Base-by-base conservation (phyloP, 2,888 invertebrate species). In the Amiota minor region DNA sequence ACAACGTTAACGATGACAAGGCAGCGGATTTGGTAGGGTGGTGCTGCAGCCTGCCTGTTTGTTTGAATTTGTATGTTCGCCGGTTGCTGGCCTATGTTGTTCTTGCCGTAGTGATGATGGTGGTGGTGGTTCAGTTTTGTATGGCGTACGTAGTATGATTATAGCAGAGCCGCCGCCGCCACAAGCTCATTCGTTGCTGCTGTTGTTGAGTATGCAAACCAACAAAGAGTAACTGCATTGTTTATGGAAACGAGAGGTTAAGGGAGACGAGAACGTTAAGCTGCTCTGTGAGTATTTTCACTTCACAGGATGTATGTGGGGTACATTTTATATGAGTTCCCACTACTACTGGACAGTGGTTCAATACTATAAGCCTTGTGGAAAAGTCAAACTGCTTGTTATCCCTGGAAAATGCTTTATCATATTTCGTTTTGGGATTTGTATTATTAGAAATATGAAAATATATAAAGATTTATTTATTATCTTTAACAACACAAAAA, bases 261-360 rank as follows among this genome's bases (percentile, higher is more conserved):
- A 68, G 65, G 49, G 71, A 69, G 69, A 74, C 73, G 82, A 75
- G 35, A 35, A 35, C 4, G 14, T 23, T 62, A 14, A 6, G 23
- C 23, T 62, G 61, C 35, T 20, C 35, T 35, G 35, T 20, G 12
- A 62, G 61, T 62, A 12, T 23, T 23, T 16, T 35, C n/a, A 50
- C 77, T 86, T 85, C 81, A 79, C 82, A 83, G 82, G 86, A 83
- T 83, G 86, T 81, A 82, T 72, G 80, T 35, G 49, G 61, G 72
- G 46, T 53, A 53, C 65, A 20, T 67, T 53, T 67, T 70, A 55
- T 61, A 47, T 65, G 64, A 70, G 49, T 73, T 75, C 56, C 62
- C 71, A 50, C 72, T 74, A 56, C 64, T 75, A 75, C 45, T 20
- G 20, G 6, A 35, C 35, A 35, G 35, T 35, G 35, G 35, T 35